Evolutionary conservation across 2,888 invertebrate species (phyloP), one percentile per base, ranked within the genome.

Genomic region (Diaperis boleti): DNA sequence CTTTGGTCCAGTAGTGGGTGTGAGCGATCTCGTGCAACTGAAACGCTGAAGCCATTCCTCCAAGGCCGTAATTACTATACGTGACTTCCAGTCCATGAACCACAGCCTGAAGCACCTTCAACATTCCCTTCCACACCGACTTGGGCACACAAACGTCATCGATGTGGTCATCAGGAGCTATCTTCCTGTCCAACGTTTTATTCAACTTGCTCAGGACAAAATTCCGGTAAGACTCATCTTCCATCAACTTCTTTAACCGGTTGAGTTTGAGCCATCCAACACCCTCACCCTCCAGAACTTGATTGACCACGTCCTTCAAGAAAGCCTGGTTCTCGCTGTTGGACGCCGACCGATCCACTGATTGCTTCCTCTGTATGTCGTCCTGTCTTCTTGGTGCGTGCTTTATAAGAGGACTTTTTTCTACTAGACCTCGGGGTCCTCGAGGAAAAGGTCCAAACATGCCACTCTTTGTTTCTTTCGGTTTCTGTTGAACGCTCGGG

Each of bases 1-100:
- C 95, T 77, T 94, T 92, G 72, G 92, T 92, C 95, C 96, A 97
- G 80, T 92, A 99, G 82, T 99, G 98, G 0, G 99, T 99, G 81
- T 99, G 98, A 1, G 96, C 95, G 77, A 99, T 96, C 85, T 99
- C 99, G 75, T 98, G 90, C 69, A 98, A 86, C 82, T 97, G 96
- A 82, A 96, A 98, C 13, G 95, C 95, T 0, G 97, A 96, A 2
- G 97, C 96, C 93, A 98, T 96, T 14, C 99, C 99, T 26, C 98
- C 98, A 1, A 96, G 85, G 0, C 98, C 97, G 74, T 95, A 94
- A 83, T 96, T 97, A 37, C 90, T 88, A 79, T 92, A 97, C 0
- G 96, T 96, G 65, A 91, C 90, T 79, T 97, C 97, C 52, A 98
- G 84, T 0, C 98, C 98, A 70, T 91, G 90, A 3, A 95, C 89